Evolutionary conservation across 2,797 vertebrate genomes (phyloP).

Genomic region (Hemibagrus guttatus): DNA sequence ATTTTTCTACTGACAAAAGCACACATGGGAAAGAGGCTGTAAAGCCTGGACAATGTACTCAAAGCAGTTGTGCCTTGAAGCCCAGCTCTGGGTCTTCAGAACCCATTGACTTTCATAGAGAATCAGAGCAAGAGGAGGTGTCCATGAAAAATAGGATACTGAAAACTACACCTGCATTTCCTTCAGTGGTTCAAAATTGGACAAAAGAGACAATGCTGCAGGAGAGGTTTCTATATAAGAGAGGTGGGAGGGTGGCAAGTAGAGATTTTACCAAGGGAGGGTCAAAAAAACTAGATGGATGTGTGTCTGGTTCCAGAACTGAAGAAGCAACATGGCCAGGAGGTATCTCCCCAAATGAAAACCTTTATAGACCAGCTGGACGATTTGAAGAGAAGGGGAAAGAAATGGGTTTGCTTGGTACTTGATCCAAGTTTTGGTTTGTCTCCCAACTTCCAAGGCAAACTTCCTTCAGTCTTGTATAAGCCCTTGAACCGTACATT

Average conservation of each 20-base stretch:
- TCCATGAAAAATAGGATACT: conserved; percentile 54
- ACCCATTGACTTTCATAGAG: conserved; percentile 77
- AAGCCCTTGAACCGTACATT: neutral
- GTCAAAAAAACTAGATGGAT: conserved; percentile 47
- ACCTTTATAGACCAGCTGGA: conserved; percentile 52
- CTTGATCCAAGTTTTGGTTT: conserved; percentile 45
- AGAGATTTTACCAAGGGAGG: conserved; percentile 44
- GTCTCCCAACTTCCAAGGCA: conserved; percentile 1
- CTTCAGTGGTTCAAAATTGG: conserved; percentile 41
- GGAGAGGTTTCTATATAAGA: conserved; percentile 40
- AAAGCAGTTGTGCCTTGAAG: conserved; percentile 81
- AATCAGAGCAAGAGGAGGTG: conserved; percentile 65
- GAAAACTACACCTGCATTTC: conserved; percentile 24
- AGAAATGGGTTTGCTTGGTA: conserved; percentile 57
- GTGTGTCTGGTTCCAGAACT: conserved; percentile 48
- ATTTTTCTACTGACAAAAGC: conserved; percentile 43
- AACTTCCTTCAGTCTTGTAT: conserved; percentile 24
- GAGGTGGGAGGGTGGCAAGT: conserved; percentile 17
- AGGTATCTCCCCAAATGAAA: conserved; percentile 49
- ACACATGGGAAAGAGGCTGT: conserved; percentile 38
- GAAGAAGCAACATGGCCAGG: conserved; percentile 55
- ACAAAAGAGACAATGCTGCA: conserved; percentile 35
- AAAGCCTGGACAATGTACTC: conserved; percentile 74
- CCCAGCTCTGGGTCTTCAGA: conserved; percentile 64
- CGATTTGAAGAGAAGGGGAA: conserved; percentile 58